Evolutionary conservation across 1,140 invertebrate genomes (phyloP).

Genomic region (Drosophila ironensis): DNA sequence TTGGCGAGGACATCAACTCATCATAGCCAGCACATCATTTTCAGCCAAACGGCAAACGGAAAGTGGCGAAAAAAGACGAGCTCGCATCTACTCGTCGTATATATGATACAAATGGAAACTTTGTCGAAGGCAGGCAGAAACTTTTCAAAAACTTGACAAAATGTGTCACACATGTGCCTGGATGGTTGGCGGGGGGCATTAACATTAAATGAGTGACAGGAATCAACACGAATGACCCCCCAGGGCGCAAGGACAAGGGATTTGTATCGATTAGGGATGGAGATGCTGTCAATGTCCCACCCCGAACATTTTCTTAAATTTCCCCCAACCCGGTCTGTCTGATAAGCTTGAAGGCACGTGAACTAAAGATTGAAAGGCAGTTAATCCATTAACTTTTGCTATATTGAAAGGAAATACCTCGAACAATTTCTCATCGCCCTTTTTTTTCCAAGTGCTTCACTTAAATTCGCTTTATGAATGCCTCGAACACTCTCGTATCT

Average conservation of each 20-base stretch:
- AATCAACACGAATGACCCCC: slow-evolving; percentile 44
- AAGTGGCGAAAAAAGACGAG: neutral
- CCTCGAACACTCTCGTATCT: neutral
- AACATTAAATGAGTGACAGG: slow-evolving; percentile 73
- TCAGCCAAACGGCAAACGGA: slow-evolving; percentile 11
- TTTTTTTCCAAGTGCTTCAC: neutral
- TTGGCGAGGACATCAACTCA: slow-evolving; percentile 61
- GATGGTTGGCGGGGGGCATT: slow-evolving; percentile 55
- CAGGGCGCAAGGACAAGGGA: slow-evolving; percentile 1
- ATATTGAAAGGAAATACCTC: no score
- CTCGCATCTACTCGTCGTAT: no score
- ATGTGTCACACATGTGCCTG: slow-evolving; percentile 37
- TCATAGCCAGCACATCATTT: slow-evolving; percentile 53
- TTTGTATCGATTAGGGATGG: slow-evolving; percentile 18
- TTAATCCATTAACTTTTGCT: no score
- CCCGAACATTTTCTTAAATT: no score
- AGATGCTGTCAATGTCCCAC: neutral
- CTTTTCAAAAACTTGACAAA: slow-evolving; percentile 74
- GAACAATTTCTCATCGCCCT: neutral
- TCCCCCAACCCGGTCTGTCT: no score
- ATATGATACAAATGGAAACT: slow-evolving; percentile 38
- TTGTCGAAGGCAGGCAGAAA: slow-evolving; percentile 51
- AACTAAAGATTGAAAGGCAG: no score
- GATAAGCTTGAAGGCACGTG: no score
- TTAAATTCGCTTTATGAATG: neutral